Base-by-base conservation (phyloP, 2,113 vertebrate genomes). In the Dolichotis patagonum region DNA sequence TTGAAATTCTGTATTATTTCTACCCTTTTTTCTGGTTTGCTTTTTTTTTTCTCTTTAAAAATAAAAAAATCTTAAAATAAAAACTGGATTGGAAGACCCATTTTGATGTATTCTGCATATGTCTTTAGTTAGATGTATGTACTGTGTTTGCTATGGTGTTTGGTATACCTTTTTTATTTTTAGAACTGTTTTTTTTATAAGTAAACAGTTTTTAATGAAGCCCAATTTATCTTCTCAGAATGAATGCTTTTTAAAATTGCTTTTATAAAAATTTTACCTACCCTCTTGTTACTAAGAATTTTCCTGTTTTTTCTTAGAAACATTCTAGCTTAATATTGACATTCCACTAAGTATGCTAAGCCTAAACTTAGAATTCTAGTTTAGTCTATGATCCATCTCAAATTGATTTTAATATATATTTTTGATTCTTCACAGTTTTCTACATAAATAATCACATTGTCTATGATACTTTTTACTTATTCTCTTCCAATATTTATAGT, bases 371-470 rank as follows among this genome's bases (percentile, higher is more conserved):
- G 41, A 77, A 77, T 77, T 77, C 73, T 77, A 43, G 41, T 28
- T 67, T 71, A 92, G 49, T 52, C 4, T 91, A 3, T 41, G 43
- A 67, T 71, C 26, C 52, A 14, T 78, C 43, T 91, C 43, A 93
- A 81, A 62, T 81, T 93, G 93, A 49, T 67, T 88, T 91, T 91
- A 89, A 77, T 81, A 7, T 84, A 11, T 46, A 43, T 90, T 52
- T 73, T 73, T 75, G 30, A 58, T 60, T 16, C 5, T 2, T 73
- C 32, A 65, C 10, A 4, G 67, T 62, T 90, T 65, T 84, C 46
- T 77, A 69, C 35, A 73, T 80, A 60, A 60, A 26, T 12, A n/a
- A 17, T 69, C 65, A 41, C 32, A 35, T 28, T 77, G 54, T 41
- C 41, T 90, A 14, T 10, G 30, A 75, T 54, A 75, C 35, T 38